These are phyloP conservation scores for Pelecanus crispus DNA, from an alignment of 2,113 vertebrate genomes.

Conservation along the genomic window DNA sequence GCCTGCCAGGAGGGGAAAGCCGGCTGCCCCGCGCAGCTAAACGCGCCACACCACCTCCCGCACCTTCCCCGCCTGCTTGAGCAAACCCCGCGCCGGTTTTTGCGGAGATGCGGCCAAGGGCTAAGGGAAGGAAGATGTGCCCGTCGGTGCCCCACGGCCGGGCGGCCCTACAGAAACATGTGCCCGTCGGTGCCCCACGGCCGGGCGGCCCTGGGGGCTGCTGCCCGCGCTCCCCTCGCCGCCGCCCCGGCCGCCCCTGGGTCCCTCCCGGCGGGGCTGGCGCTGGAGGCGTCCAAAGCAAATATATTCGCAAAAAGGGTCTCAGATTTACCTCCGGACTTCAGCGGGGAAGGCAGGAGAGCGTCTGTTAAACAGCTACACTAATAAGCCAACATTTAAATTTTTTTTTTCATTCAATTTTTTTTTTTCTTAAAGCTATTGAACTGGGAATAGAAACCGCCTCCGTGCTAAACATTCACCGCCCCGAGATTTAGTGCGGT, in stretches of 20 bases:
- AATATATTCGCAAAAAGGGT: background rate
- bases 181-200: no score
- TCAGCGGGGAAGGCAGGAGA: background rate
- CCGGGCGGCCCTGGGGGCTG: no score
- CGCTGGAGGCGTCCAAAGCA: background rate
- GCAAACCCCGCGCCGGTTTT: background rate
- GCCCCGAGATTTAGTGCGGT: background rate
- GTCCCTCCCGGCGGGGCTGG: background rate
- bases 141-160: background rate
- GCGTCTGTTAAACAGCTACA: background rate
- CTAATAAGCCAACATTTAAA: background rate
- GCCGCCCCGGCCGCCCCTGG: no score
- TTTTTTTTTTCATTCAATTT: rapidly evolving
- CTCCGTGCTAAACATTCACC: background rate
- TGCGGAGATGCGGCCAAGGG: background rate
- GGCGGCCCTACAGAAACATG: no score
- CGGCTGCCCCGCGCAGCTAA: background rate
- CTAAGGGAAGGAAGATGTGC: background rate
- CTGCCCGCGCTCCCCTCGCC: no score
- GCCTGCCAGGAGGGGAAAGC: background rate
- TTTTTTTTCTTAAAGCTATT: background rate
- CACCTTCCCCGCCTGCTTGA: background rate
- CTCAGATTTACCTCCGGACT: background rate
- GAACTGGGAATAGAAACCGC: background rate
- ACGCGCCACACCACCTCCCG: background rate